Percentiles rank a stretch among this genome's conserved stretches.
phyloP scores from a whole-genome alignment of 2,888 invertebrate species.

The Drosophila setosimentum region DNA sequence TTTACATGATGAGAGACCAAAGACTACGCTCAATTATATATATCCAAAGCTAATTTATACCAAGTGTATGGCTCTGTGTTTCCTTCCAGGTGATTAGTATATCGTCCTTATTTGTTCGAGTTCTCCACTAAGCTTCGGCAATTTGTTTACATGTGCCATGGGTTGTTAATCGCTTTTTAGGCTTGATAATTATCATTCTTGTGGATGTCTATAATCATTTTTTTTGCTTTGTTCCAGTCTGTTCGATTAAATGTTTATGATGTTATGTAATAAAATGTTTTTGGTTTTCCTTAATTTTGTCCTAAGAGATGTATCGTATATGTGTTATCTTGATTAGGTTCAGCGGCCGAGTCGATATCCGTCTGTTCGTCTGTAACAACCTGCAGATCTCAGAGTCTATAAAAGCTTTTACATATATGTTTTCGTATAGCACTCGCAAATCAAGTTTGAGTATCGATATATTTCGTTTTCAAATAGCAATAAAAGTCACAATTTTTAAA shows the following conservation, averaged over 20 bases:
- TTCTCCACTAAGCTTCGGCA: slow-evolving; percentile 46
- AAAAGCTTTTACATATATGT: too few relatives aligned
- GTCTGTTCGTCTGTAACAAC: neutral
- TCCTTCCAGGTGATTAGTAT: slow-evolving; percentile 40
- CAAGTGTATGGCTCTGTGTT: slow-evolving; percentile 18
- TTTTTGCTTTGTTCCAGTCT: neutral
- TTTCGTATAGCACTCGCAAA: too few relatives aligned
- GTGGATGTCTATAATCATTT: slow-evolving; percentile 2
- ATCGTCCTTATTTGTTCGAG: slow-evolving; percentile 24
- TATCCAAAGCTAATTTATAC: slow-evolving; percentile 35
- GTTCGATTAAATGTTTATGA: neutral
- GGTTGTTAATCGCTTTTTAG: slow-evolving; percentile 53
- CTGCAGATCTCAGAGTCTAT: neutral
- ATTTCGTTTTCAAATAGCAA: too few relatives aligned
- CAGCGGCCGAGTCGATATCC: neutral
- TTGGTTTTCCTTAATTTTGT: neutral
- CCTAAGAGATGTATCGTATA: rapidly evolving
- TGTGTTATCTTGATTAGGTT: neutral
- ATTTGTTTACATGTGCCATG: slow-evolving; percentile 56
- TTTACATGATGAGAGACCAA: slow-evolving; percentile 65
- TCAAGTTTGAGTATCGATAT: too few relatives aligned
- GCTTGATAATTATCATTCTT: slow-evolving; percentile 34
- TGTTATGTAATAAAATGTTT: neutral
- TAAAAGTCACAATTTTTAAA: too few relatives aligned
- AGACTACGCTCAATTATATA: slow-evolving; percentile 54